phyloP scores from a whole-genome alignment of 2,797 vertebrate genomes.

The Coregonus suidteri region DNA sequence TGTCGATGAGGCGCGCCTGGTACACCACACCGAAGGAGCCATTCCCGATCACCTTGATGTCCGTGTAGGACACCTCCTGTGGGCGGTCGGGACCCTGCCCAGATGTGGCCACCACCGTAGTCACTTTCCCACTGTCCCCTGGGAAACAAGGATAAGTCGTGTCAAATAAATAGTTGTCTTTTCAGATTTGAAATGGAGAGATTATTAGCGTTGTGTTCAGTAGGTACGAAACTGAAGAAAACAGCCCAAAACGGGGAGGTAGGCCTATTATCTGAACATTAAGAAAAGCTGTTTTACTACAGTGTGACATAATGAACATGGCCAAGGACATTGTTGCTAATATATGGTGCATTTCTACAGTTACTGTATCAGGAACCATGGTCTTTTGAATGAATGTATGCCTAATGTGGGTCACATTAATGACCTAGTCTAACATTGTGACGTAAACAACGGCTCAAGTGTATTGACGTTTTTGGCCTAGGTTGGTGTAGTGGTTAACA shows the following conservation, averaged over 20 bases:
- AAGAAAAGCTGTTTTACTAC: too few relatives aligned
- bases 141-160: background rate
- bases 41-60: slow-evolving; percentile 83
- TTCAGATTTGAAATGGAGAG: background rate
- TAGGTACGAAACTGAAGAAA: background rate
- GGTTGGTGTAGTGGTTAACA: too few relatives aligned
- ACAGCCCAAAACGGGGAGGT: background rate
- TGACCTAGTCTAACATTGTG: too few relatives aligned
- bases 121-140: slow-evolving; percentile 80
- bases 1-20: slow-evolving; percentile 78
- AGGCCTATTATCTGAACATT: background rate
- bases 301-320: too few relatives aligned
- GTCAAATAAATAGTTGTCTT: background rate
- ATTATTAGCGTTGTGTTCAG: background rate
- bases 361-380: too few relatives aligned
- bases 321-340: too few relatives aligned
- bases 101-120: slow-evolving; percentile 79
- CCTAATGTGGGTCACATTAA: too few relatives aligned
- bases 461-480: too few relatives aligned
- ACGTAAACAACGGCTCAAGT: too few relatives aligned
- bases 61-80: slow-evolving; percentile 81
- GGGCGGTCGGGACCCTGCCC: slow-evolving; percentile 79
- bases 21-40: slow-evolving; percentile 82
- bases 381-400: too few relatives aligned
- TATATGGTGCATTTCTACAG: too few relatives aligned